These are phyloP conservation scores for Drosophila sp. DNA, from an alignment of 1,140 invertebrate genomes.

Conservation along the genomic window DNA sequence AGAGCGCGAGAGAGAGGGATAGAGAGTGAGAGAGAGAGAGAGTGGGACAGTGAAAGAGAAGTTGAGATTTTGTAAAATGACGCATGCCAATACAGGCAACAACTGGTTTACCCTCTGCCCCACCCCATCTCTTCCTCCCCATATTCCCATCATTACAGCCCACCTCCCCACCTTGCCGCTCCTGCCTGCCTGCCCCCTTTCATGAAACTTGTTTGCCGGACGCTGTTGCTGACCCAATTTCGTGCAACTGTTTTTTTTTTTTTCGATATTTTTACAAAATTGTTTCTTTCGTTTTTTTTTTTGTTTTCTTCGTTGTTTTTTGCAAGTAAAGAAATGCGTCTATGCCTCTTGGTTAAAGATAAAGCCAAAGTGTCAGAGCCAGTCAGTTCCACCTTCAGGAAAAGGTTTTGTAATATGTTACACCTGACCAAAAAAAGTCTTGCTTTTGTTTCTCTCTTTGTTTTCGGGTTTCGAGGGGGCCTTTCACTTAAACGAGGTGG, in stretches of 20 bases:
- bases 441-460: neutral
- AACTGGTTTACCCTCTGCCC: conserved; percentile 8
- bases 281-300: conserved; percentile 22
- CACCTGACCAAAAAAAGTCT: conserved; percentile 9
- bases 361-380: conserved; percentile 5
- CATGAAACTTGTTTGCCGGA: conserved; percentile 64
- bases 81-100: conserved; percentile 11
- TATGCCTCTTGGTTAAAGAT: conserved; percentile 26
- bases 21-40: neutral
- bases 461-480: conserved; percentile 38
- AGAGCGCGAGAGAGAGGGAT: neutral
- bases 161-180: neutral
- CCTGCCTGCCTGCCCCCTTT: neutral
- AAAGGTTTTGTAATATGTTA: conserved; percentile 40
- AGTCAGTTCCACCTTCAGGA: conserved; percentile 9
- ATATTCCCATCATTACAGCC: neutral
- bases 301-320: conserved; percentile 41
- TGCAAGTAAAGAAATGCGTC: conserved; percentile 38
- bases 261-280: conserved; percentile 69
- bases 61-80: conserved; percentile 15
- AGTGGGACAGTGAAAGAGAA: neutral
- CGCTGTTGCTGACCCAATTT: conserved; percentile 70
- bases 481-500: conserved; percentile 56
- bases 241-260: conserved; percentile 62
- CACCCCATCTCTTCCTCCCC: neutral